phyloP scores from a whole-genome alignment of 2,888 invertebrate genomes.

The Apamea epomidion region DNA sequence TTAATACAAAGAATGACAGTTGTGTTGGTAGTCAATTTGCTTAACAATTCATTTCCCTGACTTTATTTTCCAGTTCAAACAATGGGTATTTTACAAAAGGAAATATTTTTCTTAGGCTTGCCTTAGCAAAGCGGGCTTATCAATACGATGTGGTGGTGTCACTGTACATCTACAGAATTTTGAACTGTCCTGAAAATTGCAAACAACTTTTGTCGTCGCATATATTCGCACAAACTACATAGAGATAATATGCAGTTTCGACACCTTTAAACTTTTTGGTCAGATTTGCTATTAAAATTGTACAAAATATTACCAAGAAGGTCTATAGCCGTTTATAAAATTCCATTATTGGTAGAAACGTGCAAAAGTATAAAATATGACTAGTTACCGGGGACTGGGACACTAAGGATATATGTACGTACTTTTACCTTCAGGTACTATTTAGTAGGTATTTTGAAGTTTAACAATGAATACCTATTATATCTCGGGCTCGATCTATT shows the following conservation, averaged over 20 bases:
- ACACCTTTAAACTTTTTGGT: neutral
- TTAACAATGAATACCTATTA: neutral
- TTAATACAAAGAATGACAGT: too few relatives aligned
- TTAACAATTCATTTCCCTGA: too few relatives aligned
- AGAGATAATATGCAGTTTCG: neutral
- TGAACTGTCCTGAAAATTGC: neutral
- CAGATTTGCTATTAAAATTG: neutral
- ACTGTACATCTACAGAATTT: neutral
- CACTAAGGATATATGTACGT: neutral
- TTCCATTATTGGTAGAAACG: neutral
- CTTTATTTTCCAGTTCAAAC: too few relatives aligned
- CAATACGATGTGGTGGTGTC: neutral
- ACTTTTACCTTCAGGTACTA: neutral
- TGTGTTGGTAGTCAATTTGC: too few relatives aligned
- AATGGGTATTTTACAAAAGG: too few relatives aligned
- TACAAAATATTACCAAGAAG: too few relatives aligned
- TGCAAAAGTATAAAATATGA: neutral
- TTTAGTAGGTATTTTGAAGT: neutral
- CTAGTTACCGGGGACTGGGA: neutral
- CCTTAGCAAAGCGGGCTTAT: neutral
- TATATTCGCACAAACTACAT: too few relatives aligned
- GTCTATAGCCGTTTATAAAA: too few relatives aligned
- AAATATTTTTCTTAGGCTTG: too few relatives aligned
- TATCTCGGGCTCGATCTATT: constrained; percentile 7
- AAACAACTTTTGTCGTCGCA: neutral